Evolutionary conservation across 2,113 vertebrate species (phyloP).

Genomic region (Cheirogaleus medius): DNA sequence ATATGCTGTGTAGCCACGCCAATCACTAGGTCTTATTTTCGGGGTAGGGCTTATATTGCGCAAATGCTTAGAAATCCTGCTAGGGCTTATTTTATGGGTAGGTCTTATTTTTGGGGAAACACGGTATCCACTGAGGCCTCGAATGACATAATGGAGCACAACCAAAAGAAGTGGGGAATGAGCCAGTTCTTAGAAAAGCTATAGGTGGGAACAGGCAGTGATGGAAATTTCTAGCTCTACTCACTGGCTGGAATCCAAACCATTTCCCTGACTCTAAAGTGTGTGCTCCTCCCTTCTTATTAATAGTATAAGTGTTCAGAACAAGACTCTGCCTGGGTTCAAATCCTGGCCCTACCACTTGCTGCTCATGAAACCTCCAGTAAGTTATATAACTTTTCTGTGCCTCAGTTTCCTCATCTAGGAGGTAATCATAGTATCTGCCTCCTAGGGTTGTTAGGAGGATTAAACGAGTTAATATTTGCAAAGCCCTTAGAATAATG

Average conservation of each 20-base stretch:
- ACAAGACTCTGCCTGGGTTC: background rate
- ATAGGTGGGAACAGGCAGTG: background rate
- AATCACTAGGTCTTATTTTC: too few relatives aligned
- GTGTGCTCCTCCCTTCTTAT: background rate
- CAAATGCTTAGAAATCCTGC: too few relatives aligned
- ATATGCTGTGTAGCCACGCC: too few relatives aligned
- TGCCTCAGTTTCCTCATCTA: conserved; percentile 3
- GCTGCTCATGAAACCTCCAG: background rate
- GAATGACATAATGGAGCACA: background rate
- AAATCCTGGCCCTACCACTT: background rate
- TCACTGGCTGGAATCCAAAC: background rate
- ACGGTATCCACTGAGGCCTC: background rate
- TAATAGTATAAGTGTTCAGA: background rate
- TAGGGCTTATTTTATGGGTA: too few relatives aligned
- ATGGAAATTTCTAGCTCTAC: background rate
- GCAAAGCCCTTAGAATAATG: background rate
- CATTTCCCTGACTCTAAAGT: background rate
- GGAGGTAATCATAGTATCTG: background rate
- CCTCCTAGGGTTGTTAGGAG: background rate
- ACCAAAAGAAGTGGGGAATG: background rate
- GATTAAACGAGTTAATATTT: background rate
- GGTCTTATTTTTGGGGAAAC: too few relatives aligned
- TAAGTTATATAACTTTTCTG: background rate
- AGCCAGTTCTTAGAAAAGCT: background rate
- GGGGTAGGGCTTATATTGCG: too few relatives aligned